Evolutionary conservation across 2,888 invertebrate genomes (phyloP), one percentile per base, ranked within the genome.

Genomic region (Orthosia gothica): DNA sequence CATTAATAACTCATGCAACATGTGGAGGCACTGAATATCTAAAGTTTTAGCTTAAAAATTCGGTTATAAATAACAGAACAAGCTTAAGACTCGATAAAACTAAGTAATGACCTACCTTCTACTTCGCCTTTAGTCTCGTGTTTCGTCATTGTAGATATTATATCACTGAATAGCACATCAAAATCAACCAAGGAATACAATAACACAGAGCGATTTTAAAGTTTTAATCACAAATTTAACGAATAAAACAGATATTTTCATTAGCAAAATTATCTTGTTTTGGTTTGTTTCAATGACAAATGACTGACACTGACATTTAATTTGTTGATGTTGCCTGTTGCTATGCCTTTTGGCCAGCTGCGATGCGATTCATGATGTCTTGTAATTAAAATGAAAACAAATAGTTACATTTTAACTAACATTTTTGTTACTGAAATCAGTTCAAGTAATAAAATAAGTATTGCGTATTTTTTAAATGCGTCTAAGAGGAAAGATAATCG

Each of bases 31-130:
- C 20, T n/a, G 1, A 55, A 59, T 40, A 54, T 13, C 13, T 15
- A 15, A 45, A 16, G 9, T 49, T 50, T 26, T 13, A 59, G 1
- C 9, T 13, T 13, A 26, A 18, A 18, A 5, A 5, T 4, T 40
- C 11, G 5, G 15, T 40, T 13, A 50, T n/a, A 40, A 13, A 47
- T 63, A 52, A 11, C 26, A 66, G 13, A 5, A 18, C 1, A 9
- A 52, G 20, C 13, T 0, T 55, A 23, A 7, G 0, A 45, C 3
- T 32, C 15, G 16, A 64, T 20, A 40, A 26, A 66, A 26, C 23
- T 15, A 20, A 26, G 12, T 7, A 26, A 45, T 0, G 3, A 85
- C 93, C 87, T 84, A 93, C 93, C 92, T 84, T 92, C 92, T 7
- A 76, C 70, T 58, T 89, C 90, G n/a, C 77, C 52, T 86, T 90